Evolutionary conservation across 2,888 invertebrate genomes (phyloP), one percentile per base, ranked within the genome.

Genomic region (Lycophotia porphyrea): DNA sequence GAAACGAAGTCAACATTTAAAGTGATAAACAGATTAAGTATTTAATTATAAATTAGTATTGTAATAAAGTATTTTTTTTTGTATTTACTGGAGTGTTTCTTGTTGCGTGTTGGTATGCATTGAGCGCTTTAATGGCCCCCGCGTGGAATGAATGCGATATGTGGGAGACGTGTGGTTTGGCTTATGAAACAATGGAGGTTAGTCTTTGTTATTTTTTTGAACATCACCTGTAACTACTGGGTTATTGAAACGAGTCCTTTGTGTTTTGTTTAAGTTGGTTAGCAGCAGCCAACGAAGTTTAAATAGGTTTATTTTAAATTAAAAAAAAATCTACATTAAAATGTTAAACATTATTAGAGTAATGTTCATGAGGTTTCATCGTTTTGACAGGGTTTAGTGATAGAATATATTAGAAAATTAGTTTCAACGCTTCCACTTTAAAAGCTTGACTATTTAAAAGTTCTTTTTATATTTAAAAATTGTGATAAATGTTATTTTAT

Each of bases 31-130:
- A 93, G 89, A 82, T 84, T 95, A 94, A 93, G 93, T 90, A 91
- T 93, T 92, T 94, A 93, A 93, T 92, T 93, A 92, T 93, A 93
- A 93, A 88, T 89, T 93, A 94, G 93, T 95, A 95, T 94, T 95
- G 88, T 94, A 96, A 96, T 95, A 96, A 96, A 96, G 58, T 82
- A 76, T 85, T 93, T 93, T 93, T 92, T 94, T 93, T 92, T 90
- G 90, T 91, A 90, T 89, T 88, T 89, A 89, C 81, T 77, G 65
- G 81, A 90, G 92, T 93, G 93, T 93, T 94, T 91, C 84, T 90
- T 77, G 71, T 88, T 71, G 87, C 89, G 86, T 87, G 88, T 90
- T 87, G 85, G 91, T 88, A 92, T 92, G 92, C 91, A 88, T 85
- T 84, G 74, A 81, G 88, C 89, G 89, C 81, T 84, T 83, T 87